These are phyloP conservation scores for Python bivittatus DNA, from an alignment of 2,113 vertebrate species.

Conservation along the genomic window DNA sequence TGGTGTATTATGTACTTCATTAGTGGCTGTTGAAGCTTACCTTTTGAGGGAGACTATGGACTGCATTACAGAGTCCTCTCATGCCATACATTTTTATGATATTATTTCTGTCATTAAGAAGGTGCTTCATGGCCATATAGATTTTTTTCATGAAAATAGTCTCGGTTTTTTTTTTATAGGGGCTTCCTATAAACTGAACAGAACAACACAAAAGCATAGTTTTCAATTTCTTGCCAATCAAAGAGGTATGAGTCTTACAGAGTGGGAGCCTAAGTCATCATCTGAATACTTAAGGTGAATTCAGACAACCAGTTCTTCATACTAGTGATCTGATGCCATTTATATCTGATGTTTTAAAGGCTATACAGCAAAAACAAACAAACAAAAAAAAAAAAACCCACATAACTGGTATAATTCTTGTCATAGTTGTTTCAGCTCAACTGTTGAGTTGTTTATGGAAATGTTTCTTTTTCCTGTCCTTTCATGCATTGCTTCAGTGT, in stretches of 20 bases:
- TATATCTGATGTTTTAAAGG: too few relatives aligned
- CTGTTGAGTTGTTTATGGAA: too few relatives aligned
- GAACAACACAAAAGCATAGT: not conserved
- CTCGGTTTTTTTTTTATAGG: not conserved
- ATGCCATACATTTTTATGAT: not conserved
- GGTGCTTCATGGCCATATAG: not conserved
- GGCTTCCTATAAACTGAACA: not conserved
- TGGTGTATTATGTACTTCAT: not conserved
- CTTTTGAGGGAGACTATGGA: not conserved
- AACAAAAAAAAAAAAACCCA: too few relatives aligned
- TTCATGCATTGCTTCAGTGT: too few relatives aligned
- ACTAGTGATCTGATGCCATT: too few relatives aligned
- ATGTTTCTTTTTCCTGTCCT: too few relatives aligned
- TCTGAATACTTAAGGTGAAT: not conserved
- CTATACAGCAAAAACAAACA: too few relatives aligned
- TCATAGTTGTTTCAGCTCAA: too few relatives aligned
- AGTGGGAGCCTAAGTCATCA: not conserved
- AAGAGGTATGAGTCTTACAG: not conserved
- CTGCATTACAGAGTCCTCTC: not conserved
- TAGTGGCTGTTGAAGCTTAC: not conserved
- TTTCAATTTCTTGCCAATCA: too few relatives aligned
- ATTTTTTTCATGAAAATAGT: not conserved
- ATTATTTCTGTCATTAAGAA: not conserved
- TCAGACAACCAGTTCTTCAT: too few relatives aligned
- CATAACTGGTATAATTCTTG: too few relatives aligned